These are phyloP conservation scores for Origma solitaria DNA, from an alignment of 2,113 vertebrate genomes.

Conservation along the genomic window DNA sequence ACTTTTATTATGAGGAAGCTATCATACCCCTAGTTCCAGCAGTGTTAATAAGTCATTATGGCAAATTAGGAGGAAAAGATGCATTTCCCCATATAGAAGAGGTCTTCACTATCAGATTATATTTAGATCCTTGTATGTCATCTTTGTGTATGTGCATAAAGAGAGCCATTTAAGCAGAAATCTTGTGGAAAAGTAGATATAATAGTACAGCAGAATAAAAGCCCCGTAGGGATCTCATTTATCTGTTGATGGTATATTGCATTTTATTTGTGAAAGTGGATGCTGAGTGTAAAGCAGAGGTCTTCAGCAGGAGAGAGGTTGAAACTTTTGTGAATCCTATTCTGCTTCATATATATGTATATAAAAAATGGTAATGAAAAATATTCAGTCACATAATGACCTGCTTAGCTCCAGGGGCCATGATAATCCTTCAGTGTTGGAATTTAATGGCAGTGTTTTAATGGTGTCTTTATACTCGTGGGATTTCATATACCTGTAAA, in stretches of 20 bases:
- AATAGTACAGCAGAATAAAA: slow-evolving; percentile 31
- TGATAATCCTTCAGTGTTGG: slow-evolving; percentile 23
- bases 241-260: slow-evolving; percentile 10
- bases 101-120: slow-evolving; percentile 16
- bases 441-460: slow-evolving; percentile 61
- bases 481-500: slow-evolving; percentile 54
- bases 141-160: slow-evolving; percentile 41
- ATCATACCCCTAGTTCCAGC: background rate
- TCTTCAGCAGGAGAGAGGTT: background rate
- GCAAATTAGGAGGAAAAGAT: slow-evolving; percentile 40
- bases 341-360: slow-evolving; percentile 5
- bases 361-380: slow-evolving; percentile 47
- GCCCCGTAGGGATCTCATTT: slow-evolving; percentile 40
- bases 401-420: background rate
- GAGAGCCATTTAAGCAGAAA: slow-evolving; percentile 52
- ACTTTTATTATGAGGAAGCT: background rate
- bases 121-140: slow-evolving; percentile 46
- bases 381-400: slow-evolving; percentile 41
- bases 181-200: slow-evolving; percentile 27
- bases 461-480: background rate
- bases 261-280: slow-evolving; percentile 40
- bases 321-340: background rate
- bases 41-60: slow-evolving; percentile 31
- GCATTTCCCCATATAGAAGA: background rate
- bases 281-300: slow-evolving; percentile 16